phyloP scores from a whole-genome alignment of 2,113 vertebrate species.

The Riparia riparia region DNA sequence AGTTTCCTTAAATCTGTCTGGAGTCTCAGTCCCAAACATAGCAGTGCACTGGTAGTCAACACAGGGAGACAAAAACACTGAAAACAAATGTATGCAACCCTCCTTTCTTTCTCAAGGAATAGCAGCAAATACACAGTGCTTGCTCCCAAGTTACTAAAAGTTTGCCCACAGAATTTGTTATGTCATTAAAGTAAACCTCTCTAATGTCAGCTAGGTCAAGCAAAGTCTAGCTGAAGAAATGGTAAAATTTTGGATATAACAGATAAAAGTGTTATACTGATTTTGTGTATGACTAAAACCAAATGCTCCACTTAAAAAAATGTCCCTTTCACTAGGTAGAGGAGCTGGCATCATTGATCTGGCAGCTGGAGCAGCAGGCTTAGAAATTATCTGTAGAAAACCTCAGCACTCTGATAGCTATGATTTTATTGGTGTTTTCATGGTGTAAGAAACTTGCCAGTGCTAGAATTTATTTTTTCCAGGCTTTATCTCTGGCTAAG shows the following conservation, averaged over 20 bases:
- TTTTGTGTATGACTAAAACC: neutral
- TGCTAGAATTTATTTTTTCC: conserved; percentile 33
- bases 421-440: neutral
- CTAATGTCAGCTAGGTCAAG: neutral
- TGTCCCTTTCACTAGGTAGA: neutral
- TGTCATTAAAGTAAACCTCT: neutral
- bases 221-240: neutral
- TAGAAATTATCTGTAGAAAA: neutral
- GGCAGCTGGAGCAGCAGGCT: neutral
- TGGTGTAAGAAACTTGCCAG: neutral
- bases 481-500: conserved; percentile 20
- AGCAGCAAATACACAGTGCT: neutral
- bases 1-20: neutral
- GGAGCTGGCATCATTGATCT: neutral
- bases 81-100: neutral
- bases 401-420: neutral
- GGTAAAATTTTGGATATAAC: neutral
- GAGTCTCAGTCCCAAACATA: neutral
- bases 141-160: neutral
- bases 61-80: neutral
- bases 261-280: neutral
- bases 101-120: neutral
- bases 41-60: neutral
- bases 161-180: neutral
- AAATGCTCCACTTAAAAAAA: neutral